A percentile compares a stretch with the other conserved stretches of the same genome.
These are phyloP conservation scores for Rhinella marina DNA, from an alignment of 2,797 vertebrate genomes.

Conservation along the genomic window DNA sequence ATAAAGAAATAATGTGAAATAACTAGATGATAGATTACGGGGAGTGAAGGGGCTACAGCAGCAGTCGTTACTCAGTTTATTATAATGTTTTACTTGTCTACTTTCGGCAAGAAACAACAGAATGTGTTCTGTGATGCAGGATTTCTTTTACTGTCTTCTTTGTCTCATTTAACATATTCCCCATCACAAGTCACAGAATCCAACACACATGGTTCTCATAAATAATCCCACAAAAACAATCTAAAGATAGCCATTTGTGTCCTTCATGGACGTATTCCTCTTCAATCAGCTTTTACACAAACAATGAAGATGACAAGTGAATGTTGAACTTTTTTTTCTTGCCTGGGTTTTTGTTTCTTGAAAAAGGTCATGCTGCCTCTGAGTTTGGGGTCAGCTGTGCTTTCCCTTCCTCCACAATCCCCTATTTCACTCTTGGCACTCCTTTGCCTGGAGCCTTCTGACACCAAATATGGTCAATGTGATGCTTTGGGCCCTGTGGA, in stretches of 20 bases:
- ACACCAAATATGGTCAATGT: conserved; percentile 59
- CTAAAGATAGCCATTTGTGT: conserved; percentile 25
- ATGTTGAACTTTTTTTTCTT: neutral
- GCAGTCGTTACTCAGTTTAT: no score
- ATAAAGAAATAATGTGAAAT: no score
- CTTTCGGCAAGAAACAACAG: neutral
- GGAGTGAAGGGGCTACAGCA: no score
- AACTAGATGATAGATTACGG: no score
- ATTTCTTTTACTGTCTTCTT: neutral
- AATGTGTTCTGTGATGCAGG: neutral
- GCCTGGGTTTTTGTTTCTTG: conserved; percentile 36
- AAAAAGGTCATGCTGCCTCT: conserved; percentile 56
- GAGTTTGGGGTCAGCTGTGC: conserved; percentile 47
- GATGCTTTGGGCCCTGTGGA: conserved; percentile 8
- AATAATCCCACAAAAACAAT: conserved; percentile 9
- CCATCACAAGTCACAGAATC: neutral
- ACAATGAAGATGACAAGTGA: conserved; percentile 34
- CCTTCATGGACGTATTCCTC: conserved; percentile 7
- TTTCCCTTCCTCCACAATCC: conserved; percentile 36
- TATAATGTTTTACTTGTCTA: neutral
- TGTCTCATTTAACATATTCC: neutral
- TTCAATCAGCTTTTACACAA: conserved; percentile 16
- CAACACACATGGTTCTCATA: neutral
- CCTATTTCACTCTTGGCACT: conserved; percentile 1
- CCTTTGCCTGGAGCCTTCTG: conserved; percentile 8